Base-by-base conservation (phyloP, 2,797 vertebrate genomes). In the Aphelocoma californica region DNA sequence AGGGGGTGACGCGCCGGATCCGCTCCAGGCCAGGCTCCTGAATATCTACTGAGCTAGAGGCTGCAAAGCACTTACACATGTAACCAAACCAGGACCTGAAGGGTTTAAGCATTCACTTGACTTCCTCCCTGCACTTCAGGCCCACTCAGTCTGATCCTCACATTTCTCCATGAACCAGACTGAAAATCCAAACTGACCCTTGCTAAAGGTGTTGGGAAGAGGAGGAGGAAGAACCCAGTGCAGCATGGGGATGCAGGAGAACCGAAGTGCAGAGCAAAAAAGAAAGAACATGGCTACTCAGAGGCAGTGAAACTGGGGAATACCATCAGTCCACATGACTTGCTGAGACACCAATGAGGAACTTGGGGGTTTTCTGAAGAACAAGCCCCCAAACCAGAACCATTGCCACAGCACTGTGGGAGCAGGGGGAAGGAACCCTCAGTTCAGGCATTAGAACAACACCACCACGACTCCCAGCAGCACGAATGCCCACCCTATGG, bases 401-500 rank as follows among this genome's bases (percentile, higher is more conserved):
- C 1, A 3, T 8, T 42, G 29, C 24, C 56, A 23, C 14, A 51
- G 44, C 1, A 0, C n/a, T 12, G 28, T 8, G 40, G 21, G 51
- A 40, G 40, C 36, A 56, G 19, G 0, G 40, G 48, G 7, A 69
- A 67, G 40, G 18, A 75, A 40, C 24, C 60, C 34, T 38, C 54
- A 16, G 17, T 10, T 42, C 6, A 32, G 75, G 60, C 0, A 0
- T 31, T 3, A 29, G 51, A 71, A 57, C 20, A 77, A 17, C 1
- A 28, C 13, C 28, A 40, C 40, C 40, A 42, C 0, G 2, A 36
- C 47, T 19, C 71, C 48, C 48, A 62, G 64, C 0, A 5, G 40
- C 12, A 28, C 0, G 0, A 69, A 50, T 4, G 2, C 4, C 16
- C 31, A 14, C 1, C 48, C 34, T 6, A 1, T 0, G 0, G 72